Base-by-base conservation (phyloP, 2,888 invertebrate genomes). In the Cheilosia pagana region DNA sequence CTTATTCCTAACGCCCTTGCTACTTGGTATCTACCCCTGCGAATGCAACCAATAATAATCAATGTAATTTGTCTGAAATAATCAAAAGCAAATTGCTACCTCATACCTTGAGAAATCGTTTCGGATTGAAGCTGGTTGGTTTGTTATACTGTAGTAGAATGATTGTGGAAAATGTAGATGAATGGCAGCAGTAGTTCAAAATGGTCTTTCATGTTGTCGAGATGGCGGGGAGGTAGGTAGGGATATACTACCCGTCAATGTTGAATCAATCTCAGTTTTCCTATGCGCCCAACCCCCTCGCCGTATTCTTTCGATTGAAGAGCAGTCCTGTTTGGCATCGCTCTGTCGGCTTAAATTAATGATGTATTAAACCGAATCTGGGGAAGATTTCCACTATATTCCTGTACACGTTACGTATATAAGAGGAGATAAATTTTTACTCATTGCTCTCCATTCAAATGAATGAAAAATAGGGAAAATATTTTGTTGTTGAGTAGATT, bases 291-390 rank as follows among this genome's bases (percentile, higher is more conserved):
- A 25, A 12, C 53, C 16, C 23, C 48, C 60, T 50, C 8, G 16
- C 35, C 2, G 12, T 31, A 76, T 65, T 76, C 59, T 59, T 81
- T 23, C 76, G 48, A 76, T 76, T 70, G 76, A 81, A 70, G 63
- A 76, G 39, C 62, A 63, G 62, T 59, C 63, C 50, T 77, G 71
- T 65, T 81, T 77, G 65, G 78, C 67, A 82, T 72, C 82, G 71
- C 65, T 78, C 78, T 74, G 68, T 74, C 74, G 74, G 72, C 83
- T 83, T 83, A 83, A 83, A 83, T 83, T 83, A 83, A 83, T 83
- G 82, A 78, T 83, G 82, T 74, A 83, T 78, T 74, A 83, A 83
- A 83, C 83, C 74, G 74, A 83, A 63, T 57, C 67, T 55, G 14
- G 52, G 62, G 50, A 35, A 55, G 71, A 62, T 55, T 57, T 53